Conservation (phyloP, 1,140 invertebrate species). For the Marisa cornuarietis region DNA sequence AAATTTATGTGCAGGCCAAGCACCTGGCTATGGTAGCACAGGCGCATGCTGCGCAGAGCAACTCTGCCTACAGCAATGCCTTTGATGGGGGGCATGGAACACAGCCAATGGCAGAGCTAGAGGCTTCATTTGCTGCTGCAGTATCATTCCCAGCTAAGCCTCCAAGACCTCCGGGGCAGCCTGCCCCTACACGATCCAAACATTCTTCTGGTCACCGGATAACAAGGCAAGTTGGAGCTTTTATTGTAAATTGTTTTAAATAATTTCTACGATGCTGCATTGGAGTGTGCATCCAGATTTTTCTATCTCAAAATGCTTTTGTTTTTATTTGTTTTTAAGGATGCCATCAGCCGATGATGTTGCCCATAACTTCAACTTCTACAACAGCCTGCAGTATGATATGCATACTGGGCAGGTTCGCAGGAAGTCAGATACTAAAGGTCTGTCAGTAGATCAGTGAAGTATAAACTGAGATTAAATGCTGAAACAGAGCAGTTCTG, state of each 20-base stretch:
- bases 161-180: constrained; percentile 55
- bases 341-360: constrained; percentile 29
- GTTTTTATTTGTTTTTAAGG: constrained; percentile 15
- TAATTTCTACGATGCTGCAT: no score
- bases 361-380: constrained; percentile 46
- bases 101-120: not conserved
- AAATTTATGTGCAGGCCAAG: constrained; percentile 51
- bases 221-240: constrained; percentile 44
- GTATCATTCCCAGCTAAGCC: not conserved
- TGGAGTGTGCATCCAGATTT: no score
- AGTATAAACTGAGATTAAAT: not conserved
- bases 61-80: constrained; percentile 20
- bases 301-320: not conserved
- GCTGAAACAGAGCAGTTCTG: not conserved
- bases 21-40: constrained; percentile 64
- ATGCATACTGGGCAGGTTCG: constrained; percentile 38
- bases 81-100: not conserved
- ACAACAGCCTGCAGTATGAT: constrained; percentile 50
- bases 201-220: constrained; percentile 40
- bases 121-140: not conserved
- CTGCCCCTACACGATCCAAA: constrained; percentile 35
- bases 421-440: constrained; percentile 16
- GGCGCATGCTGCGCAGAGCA: constrained; percentile 58
- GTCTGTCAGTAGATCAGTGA: no score
- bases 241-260: no score